These are phyloP conservation scores for Turritopsis dohrnii DNA, from an alignment of 30 jellyfish, hydroid and myxozoan species.

Conservation along the genomic window DNA sequence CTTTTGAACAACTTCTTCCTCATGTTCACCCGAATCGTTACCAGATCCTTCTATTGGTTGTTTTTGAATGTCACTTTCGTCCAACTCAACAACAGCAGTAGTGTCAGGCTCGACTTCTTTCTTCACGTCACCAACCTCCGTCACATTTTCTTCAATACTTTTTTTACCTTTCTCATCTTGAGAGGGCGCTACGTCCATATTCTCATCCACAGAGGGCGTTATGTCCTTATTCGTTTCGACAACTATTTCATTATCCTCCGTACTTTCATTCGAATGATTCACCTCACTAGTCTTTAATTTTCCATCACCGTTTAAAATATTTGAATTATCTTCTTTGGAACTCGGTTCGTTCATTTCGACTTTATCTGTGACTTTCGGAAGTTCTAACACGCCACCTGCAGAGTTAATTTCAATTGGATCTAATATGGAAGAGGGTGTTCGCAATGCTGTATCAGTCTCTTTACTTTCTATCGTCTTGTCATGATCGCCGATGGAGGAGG, in stretches of 20 bases:
- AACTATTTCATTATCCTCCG: neutral
- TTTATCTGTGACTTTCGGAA: neutral
- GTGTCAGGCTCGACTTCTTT: neutral
- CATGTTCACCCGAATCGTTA: neutral
- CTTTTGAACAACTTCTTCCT: conserved; percentile 9
- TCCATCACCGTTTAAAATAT: neutral
- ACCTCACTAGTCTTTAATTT: neutral
- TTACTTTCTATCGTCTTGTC: neutral
- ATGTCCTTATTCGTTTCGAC: neutral
- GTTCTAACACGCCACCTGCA: neutral
- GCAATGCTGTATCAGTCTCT: neutral
- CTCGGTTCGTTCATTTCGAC: neutral
- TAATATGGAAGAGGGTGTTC: neutral
- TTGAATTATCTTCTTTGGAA: neutral
- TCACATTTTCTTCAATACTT: no score
- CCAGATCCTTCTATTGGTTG: neutral
- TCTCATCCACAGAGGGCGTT: neutral
- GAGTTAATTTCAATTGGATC: conserved; percentile 5
- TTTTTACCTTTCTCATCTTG: neutral
- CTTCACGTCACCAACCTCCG: no score
- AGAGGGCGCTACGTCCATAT: neutral
- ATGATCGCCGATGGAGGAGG: neutral
- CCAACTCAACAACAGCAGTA: neutral
- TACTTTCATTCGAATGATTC: neutral
- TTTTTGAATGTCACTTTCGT: neutral